These are phyloP conservation scores for Hippocampus guttulatus DNA, from an alignment of 2,113 vertebrate genomes.

Conservation along the genomic window DNA sequence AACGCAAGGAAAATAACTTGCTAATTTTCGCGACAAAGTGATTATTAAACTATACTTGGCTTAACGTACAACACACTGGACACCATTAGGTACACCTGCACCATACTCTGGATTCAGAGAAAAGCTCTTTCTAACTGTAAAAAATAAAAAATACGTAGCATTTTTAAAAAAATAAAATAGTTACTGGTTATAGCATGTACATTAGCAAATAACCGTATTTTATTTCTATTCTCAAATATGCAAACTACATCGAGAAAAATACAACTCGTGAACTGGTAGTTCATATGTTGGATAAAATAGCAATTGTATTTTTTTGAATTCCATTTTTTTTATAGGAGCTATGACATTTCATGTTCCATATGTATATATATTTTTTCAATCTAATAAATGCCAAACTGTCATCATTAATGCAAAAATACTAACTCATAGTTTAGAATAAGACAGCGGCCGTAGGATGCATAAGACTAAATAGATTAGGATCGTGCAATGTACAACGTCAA, in stretches of 20 bases:
- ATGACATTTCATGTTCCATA: neutral
- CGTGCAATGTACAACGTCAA: neutral
- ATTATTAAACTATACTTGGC: constrained; percentile 33
- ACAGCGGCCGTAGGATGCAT: neutral
- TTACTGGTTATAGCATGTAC: neutral
- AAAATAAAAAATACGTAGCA: too few species aligned
- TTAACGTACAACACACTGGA: neutral
- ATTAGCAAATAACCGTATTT: neutral
- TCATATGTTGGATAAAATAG: neutral
- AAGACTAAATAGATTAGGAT: neutral
- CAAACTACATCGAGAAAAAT: neutral
- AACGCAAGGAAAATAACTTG: constrained; percentile 16
- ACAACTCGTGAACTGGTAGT: neutral
- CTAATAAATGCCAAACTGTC: neutral
- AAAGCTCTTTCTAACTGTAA: neutral
- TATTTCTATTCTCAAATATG: neutral
- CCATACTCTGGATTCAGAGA: neutral
- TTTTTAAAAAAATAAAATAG: neutral
- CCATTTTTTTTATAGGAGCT: neutral
- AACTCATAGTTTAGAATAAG: neutral
- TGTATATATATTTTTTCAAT: neutral
- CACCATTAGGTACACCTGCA: neutral
- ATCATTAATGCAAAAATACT: neutral
- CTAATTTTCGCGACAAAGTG: constrained; percentile 4
- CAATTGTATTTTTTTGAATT: neutral